Conservation (phyloP, 2,888 invertebrate genomes). For the Limenitis arthemis region DNA sequence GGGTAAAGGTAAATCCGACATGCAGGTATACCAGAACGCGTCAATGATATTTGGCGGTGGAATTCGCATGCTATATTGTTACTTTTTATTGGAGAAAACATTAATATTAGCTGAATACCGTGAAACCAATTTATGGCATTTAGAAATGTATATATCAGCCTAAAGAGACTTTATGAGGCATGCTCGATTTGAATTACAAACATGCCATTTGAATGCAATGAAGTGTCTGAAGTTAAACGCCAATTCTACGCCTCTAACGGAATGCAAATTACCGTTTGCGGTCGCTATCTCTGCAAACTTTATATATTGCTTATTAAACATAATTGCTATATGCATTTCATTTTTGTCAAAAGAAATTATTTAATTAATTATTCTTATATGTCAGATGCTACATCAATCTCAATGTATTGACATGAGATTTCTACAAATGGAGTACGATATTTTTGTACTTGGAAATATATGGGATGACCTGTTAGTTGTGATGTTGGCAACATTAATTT, state of each 20-base stretch:
- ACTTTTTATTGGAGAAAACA: no score
- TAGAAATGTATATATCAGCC: not conserved
- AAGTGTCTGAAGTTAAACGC: constrained; percentile 17
- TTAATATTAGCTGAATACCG: no score
- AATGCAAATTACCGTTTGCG: constrained; percentile 15
- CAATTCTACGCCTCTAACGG: constrained; percentile 13
- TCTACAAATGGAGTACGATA: no score
- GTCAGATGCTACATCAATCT: not conserved
- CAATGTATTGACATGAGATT: no score
- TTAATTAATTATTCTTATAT: not conserved
- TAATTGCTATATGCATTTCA: not conserved
- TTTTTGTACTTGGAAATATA: no score
- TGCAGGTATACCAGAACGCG: no score
- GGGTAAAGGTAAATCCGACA: no score
- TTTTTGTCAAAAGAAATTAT: no score
- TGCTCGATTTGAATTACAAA: constrained; percentile 9
- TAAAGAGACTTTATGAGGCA: constrained; percentile 2
- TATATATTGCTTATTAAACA: not conserved
- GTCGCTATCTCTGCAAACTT: not conserved
- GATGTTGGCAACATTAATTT: no score
- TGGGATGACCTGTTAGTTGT: no score
- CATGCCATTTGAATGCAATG: constrained; percentile 18
- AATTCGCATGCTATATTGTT: no score
- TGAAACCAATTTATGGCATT: not conserved
- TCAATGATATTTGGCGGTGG: no score